Evolutionary conservation across 2,797 vertebrate species (phyloP).

Genomic region (Sebastiscus tertius): DNA sequence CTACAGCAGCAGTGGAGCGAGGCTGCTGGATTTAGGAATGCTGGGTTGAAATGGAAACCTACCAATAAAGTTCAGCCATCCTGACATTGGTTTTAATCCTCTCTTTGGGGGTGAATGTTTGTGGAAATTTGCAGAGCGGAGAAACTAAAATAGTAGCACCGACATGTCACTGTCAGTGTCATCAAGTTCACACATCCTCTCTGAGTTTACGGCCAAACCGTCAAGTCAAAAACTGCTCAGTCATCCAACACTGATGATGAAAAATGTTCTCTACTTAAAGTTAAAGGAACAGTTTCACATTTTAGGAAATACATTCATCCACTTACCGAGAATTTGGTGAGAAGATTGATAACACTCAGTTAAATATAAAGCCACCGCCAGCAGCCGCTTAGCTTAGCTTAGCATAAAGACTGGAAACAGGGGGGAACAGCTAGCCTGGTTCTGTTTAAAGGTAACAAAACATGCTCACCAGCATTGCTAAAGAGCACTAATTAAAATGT

Average conservation of each 20-base stretch:
- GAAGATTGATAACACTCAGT: neutral
- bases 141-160: constrained; percentile 11
- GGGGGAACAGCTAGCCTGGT: neutral
- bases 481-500: too few relatives aligned
- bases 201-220: constrained; percentile 4
- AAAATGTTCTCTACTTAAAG: neutral
- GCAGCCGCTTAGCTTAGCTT: neutral
- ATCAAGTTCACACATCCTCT: constrained; percentile 7
- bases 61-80: constrained; percentile 10
- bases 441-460: neutral
- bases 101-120: neutral
- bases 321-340: neutral
- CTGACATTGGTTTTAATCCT: constrained; percentile 4
- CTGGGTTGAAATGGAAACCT: constrained; percentile 33
- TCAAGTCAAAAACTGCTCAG: constrained; percentile 8
- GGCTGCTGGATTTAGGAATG: constrained; percentile 21
- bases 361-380: neutral
- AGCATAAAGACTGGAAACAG: neutral
- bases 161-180: constrained; percentile 14
- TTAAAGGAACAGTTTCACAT: neutral
- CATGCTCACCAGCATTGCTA: too few relatives aligned
- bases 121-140: constrained; percentile 13
- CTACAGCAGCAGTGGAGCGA: neutral
- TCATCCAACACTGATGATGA: neutral
- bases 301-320: neutral